These are phyloP conservation scores for Parnassius apollo DNA, from an alignment of 2,888 invertebrate species.

Conservation along the genomic window DNA sequence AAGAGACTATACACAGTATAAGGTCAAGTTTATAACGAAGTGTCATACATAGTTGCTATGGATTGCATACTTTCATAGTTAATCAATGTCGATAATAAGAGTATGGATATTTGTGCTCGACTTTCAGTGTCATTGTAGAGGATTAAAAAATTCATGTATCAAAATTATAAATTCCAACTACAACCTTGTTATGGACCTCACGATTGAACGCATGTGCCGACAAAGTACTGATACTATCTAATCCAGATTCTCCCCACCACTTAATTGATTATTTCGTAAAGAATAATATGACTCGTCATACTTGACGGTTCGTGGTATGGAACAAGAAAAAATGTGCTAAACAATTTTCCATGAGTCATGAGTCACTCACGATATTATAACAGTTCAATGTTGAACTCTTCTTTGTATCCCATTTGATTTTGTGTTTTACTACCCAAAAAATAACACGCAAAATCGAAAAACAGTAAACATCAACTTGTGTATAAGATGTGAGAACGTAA, in stretches of 20 bases:
- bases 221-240: slow-evolving; percentile 72
- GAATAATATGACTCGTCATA: slow-evolving; percentile 74
- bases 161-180: slow-evolving; percentile 40
- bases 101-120: too few species aligned
- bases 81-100: too few species aligned
- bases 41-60: too few species aligned
- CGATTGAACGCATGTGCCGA: slow-evolving; percentile 71
- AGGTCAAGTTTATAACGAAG: too few species aligned
- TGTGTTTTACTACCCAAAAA: not conserved
- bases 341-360: slow-evolving; percentile 57
- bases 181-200: slow-evolving; percentile 65
- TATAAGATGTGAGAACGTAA: not conserved
- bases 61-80: too few species aligned
- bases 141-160: slow-evolving; percentile 40
- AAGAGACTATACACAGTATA: too few species aligned
- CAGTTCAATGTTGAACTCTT: slow-evolving; percentile 7
- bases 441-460: slow-evolving; percentile 20
- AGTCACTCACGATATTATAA: slow-evolving; percentile 54
- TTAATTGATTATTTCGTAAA: slow-evolving; percentile 78
- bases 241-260: slow-evolving; percentile 73
- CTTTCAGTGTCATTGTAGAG: too few species aligned
- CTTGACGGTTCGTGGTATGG: slow-evolving; percentile 56
- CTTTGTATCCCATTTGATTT: not conserved
- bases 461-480: not conserved
- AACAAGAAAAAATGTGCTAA: slow-evolving; percentile 57